Base-by-base conservation (phyloP, 2,888 invertebrate genomes). In the Melieria picta region DNA sequence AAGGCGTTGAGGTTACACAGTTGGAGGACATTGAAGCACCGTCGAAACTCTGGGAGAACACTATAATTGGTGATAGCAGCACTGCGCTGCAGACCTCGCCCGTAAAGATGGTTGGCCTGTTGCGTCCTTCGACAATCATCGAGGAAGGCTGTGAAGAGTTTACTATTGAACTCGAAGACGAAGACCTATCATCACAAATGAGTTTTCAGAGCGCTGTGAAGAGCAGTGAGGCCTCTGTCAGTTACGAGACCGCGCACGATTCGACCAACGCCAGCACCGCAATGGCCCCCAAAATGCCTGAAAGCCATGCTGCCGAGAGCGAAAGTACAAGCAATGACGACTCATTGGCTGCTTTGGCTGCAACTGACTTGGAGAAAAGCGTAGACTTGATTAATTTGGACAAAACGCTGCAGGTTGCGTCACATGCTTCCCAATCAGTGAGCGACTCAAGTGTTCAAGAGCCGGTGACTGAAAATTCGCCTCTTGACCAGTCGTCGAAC, bases 121-220 rank as follows among this genome's bases (percentile, higher is more conserved):
- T 86, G 65, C 81, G 87, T 1, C 87, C 86, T 5, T 87, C 87
- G 0, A 87, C 87, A 43, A 87, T 87, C 48, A 71, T 86, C 16
- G 87, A 87, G 71, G 83, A 83, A 63, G 78, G 72, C 50, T 80
- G 79, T n/a, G 79, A 79, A 42, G 80, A 80, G 10, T 52, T 77
- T 0, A 62, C 76, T 0, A 69, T 7, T 7, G 69, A 67, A 4
- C 61, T 52, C 0, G 47, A 9, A 1, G 72, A 69, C 56, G 76
- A 69, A 10, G 79, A 79, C 50, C 65, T 74, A 3, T 83, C 81
- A 4, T 78, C 81, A 1, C 74, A 73, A 0, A 62, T 71, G 0
- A 85, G 84, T 66, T 85, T 81, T 60, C 70, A 77, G 47, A 85
- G 80, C 5, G 84, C 82, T 0, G 70, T 70, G 4, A 80, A 79